A percentile compares a stretch with the other conserved stretches of the same genome.
Conservation (phyloP, 2,797 vertebrate species). For the Anguilla pacifica region DNA sequence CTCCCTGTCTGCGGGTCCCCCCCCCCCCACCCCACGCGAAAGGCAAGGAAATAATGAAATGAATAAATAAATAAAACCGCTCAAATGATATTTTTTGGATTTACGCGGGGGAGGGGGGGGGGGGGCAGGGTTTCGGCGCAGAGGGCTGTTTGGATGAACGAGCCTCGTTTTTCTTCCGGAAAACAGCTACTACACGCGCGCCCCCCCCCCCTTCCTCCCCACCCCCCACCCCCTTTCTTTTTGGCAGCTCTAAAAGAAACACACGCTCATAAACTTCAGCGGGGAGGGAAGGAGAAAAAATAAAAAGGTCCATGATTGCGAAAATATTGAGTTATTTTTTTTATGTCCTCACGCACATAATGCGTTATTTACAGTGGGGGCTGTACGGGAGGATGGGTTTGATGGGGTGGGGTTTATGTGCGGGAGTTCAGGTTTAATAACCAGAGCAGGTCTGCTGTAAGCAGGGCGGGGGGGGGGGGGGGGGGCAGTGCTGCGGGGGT, state of each 20-base stretch:
- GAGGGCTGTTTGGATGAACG: slow-evolving; percentile 32
- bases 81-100: slow-evolving; percentile 30
- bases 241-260: slow-evolving; percentile 37
- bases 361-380: not conserved
- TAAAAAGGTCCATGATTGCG: not conserved
- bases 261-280: not conserved
- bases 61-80: slow-evolving; percentile 16
- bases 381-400: slow-evolving; percentile 26
- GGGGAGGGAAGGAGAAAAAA: no score
- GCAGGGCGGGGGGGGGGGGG: slow-evolving; percentile 31
- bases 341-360: not conserved
- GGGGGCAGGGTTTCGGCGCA: slow-evolving; percentile 20
- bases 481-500: slow-evolving; percentile 42
- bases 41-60: slow-evolving; percentile 7
- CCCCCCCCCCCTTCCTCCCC: no score
- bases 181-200: slow-evolving; percentile 10
- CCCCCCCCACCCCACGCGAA: not conserved
- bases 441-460: slow-evolving; percentile 54
- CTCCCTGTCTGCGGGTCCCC: not conserved
- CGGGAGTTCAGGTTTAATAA: slow-evolving; percentile 61
- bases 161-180: slow-evolving; percentile 35
- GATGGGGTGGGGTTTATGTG: slow-evolving; percentile 43
- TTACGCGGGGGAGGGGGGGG: slow-evolving; percentile 15
- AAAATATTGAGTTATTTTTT: not conserved
- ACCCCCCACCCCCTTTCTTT: not conserved